Conservation (phyloP, 2,888 invertebrate species). For the Euphydryas editha region DNA sequence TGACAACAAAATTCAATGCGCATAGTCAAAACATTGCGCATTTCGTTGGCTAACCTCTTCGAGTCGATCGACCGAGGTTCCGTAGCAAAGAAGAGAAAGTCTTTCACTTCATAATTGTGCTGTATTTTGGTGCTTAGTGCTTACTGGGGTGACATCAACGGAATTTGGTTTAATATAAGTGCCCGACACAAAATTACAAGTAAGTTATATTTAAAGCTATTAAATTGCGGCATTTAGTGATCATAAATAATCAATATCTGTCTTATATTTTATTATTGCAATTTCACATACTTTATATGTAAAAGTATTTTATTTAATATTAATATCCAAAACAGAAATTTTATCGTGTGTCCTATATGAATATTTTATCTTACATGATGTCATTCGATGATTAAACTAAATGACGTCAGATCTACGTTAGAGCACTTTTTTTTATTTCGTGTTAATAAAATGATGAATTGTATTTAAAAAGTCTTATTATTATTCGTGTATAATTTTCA, state of each 20-base stretch:
- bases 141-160: slow-evolving; percentile 69
- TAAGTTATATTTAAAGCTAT: slow-evolving; percentile 51
- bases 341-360: neutral
- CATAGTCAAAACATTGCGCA: slow-evolving; percentile 83
- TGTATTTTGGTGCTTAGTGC: slow-evolving; percentile 78
- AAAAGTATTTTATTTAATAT: neutral
- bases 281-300: too few relatives aligned
- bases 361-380: slow-evolving; percentile 49
- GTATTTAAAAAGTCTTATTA: neutral
- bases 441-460: neutral
- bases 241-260: slow-evolving; percentile 31
- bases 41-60: slow-evolving; percentile 72
- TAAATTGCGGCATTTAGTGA: slow-evolving; percentile 2
- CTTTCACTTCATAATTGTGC: slow-evolving; percentile 67
- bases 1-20: slow-evolving; percentile 72
- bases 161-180: slow-evolving; percentile 62
- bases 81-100: slow-evolving; percentile 54
- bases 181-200: slow-evolving; percentile 66
- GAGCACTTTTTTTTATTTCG: neutral
- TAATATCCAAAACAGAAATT: neutral
- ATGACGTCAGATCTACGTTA: slow-evolving; percentile 34
- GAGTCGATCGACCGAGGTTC: slow-evolving; percentile 72
- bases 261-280: too few relatives aligned
- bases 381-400: slow-evolving; percentile 54
- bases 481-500: too few relatives aligned